phyloP scores from a whole-genome alignment of 2,113 vertebrate genomes.

The Excalfactoria chinensis region DNA sequence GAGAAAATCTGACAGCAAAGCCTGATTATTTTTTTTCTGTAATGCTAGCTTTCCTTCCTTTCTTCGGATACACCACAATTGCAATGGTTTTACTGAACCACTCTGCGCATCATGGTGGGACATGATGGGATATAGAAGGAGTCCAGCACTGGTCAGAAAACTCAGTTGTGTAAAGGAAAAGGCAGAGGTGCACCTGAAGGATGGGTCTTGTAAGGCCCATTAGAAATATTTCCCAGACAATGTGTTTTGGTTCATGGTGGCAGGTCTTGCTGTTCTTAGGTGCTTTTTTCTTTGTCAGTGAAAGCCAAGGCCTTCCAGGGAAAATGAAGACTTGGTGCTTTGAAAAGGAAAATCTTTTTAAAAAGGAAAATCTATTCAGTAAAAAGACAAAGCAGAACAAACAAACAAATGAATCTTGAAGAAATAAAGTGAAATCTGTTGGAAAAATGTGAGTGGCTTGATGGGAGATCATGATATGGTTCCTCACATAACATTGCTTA shows the following conservation, averaged over 20 bases:
- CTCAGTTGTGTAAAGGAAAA: neutral
- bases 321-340: neutral
- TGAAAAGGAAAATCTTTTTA: neutral
- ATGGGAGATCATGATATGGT: neutral
- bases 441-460: neutral
- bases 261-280: neutral
- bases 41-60: neutral
- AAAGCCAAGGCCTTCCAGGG: neutral
- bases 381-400: neutral
- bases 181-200: neutral
- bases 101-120: neutral
- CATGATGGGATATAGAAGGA: neutral
- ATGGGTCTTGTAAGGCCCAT: fast-evolving
- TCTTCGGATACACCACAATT: neutral
- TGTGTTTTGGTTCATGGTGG: fast-evolving
- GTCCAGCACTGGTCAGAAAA: neutral
- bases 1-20: neutral
- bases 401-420: neutral
- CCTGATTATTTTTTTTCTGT: neutral
- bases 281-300: neutral
- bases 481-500: neutral
- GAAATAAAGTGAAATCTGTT: neutral
- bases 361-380: neutral
- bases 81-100: neutral
- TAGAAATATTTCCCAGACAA: neutral